A percentile compares a stretch with the other conserved stretches of the same genome.
Conservation (phyloP, 2,797 vertebrate species). For the Lutjanus argentimaculatus region DNA sequence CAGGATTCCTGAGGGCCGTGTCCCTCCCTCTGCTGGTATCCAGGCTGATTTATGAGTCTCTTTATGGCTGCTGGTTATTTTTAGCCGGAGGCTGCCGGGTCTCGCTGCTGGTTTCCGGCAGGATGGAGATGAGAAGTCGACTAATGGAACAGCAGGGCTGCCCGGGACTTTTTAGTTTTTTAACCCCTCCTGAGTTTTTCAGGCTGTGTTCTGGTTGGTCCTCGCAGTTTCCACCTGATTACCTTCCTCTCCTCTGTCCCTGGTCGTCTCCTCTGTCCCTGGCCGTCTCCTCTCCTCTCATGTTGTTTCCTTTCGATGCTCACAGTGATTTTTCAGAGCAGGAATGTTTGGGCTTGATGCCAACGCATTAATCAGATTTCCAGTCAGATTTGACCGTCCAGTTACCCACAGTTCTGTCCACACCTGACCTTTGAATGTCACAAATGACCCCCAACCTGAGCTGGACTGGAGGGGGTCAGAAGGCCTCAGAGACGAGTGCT, state of each 20-base stretch:
- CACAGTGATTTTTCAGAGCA: not conserved
- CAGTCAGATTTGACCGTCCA: not conserved
- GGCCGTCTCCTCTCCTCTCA: not conserved
- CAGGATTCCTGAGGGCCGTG: slow-evolving; percentile 35
- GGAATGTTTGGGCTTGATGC: slow-evolving; percentile 10
- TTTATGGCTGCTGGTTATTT: slow-evolving; percentile 65
- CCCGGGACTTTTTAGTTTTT: not conserved
- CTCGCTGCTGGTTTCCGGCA: slow-evolving; percentile 47
- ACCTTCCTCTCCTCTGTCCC: slow-evolving; percentile 2
- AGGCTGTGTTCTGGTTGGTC: not conserved
- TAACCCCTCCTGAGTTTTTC: not conserved
- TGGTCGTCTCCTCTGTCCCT: too few relatives aligned
- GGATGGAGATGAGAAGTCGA: slow-evolving; percentile 44
- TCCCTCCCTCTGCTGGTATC: slow-evolving; percentile 37
- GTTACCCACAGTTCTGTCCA: too few relatives aligned
- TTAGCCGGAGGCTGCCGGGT: slow-evolving; percentile 42
- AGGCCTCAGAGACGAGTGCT: not conserved
- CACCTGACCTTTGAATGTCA: not conserved
- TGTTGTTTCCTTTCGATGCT: not conserved
- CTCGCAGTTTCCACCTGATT: slow-evolving; percentile 31
- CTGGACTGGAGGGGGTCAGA: not conserved
- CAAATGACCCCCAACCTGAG: not conserved
- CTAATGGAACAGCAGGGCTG: slow-evolving; percentile 4
- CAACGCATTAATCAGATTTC: slow-evolving; percentile 38
- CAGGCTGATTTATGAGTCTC: slow-evolving; percentile 56